Base-by-base conservation (phyloP, 1,140 invertebrate genomes). In the Drosophila teissieri region DNA sequence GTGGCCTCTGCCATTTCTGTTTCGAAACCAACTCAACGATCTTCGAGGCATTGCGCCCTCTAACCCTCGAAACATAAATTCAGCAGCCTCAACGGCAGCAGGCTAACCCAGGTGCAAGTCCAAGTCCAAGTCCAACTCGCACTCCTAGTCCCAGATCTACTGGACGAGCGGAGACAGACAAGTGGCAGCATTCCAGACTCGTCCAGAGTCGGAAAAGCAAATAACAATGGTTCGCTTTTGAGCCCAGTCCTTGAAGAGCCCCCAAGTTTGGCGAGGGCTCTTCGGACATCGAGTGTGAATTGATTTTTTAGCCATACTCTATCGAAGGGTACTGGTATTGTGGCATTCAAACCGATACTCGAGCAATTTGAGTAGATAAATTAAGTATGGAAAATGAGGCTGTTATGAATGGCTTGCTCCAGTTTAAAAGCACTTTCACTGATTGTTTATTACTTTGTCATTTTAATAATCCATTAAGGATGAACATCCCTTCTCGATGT, bases 11-110 rank as follows among this genome's bases (percentile, higher is more conserved):
- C 11, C 17, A 51, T 78, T 81, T 40, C 68, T 70, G 62, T 45
- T 67, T 73, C 57, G 58, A 42, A 61, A 70, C 72, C 63, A 72
- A 84, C 75, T 83, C 80, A 83, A 75, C 73, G 73, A 62, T 72
- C 65, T 85, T 76, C 75, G 81, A 85, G 74, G 62, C 78, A 74
- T 80, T 91, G 75, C 84, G 89, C 84, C 89, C 89, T 91, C 89
- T 91, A 91, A 91, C 89, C 83, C 76, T 61, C 31, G 65, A 24
- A 52, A 77, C 88, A 91, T 91, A 91, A 91, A 91, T 91, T 72
- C 81, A 69, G 67, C 64, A 63, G 78, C 78, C 49, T 48, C 67
- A 72, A 48, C 69, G 72, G 78, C 82, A 73, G 78, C 81, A 79
- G 61, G 42, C 68, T 36, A 61, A 39, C 60, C 31, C 22, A 54